Percentiles rank a stretch among this genome's conserved stretches.
phyloP scores from a whole-genome alignment of 2,888 invertebrate species.

The Neria commutata region DNA sequence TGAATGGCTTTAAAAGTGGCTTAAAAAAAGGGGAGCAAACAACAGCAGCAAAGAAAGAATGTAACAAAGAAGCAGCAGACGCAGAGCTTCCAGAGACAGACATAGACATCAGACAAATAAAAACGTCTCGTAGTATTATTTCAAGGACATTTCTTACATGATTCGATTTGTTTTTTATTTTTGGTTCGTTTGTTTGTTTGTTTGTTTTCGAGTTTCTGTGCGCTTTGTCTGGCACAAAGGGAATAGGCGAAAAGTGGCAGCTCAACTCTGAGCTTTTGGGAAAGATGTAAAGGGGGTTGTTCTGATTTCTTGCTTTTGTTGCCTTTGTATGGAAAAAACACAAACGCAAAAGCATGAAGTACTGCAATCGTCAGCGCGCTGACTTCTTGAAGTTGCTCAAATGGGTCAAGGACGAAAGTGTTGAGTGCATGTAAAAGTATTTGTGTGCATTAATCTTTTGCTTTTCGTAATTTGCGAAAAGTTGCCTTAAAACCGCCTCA shows the following conservation, averaged over 20 bases:
- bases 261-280: neutral
- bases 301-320: too few relatives aligned
- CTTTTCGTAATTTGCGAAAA: too few relatives aligned
- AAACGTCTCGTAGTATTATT: conserved; percentile 30
- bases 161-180: neutral
- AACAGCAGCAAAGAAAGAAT: conserved; percentile 13
- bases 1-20: conserved; percentile 12
- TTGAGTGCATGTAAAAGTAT: neutral
- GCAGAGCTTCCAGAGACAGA: neutral
- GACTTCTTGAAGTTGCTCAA: neutral
- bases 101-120: conserved; percentile 27
- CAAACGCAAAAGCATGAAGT: too few relatives aligned
- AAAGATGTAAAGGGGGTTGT: neutral
- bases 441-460: too few relatives aligned
- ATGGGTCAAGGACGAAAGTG: neutral
- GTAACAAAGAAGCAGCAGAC: conserved; percentile 11
- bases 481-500: too few relatives aligned
- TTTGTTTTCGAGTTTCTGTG: neutral
- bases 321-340: too few relatives aligned
- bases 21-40: conserved; percentile 8
- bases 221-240: neutral
- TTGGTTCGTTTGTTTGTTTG: neutral
- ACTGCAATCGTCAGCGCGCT: too few relatives aligned
- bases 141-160: conserved; percentile 31
- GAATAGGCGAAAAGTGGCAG: neutral